phyloP scores from a whole-genome alignment of 2,888 invertebrate species.

The Chymomyza procnemis region DNA sequence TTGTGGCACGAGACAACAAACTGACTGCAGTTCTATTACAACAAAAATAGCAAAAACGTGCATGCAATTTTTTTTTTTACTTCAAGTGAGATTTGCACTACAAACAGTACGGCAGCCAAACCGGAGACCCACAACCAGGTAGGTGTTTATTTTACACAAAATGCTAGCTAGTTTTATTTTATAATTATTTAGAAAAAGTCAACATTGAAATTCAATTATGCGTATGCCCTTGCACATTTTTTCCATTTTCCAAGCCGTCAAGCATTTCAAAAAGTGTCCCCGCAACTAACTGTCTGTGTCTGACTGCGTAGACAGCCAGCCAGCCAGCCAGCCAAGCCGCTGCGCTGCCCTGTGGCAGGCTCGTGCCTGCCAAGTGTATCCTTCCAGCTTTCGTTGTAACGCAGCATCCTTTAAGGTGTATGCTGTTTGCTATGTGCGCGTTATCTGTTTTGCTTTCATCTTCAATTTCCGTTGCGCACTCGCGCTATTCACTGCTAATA shows the following conservation, averaged over 20 bases:
- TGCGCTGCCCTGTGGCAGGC: background rate
- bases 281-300: background rate
- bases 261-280: constrained; percentile 29
- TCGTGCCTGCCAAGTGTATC: background rate
- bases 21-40: background rate
- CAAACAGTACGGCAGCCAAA: constrained; percentile 17
- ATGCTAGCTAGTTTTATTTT: background rate
- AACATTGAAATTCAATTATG: constrained; percentile 51
- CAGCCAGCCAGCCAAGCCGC: too few species aligned
- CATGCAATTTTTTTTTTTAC: constrained; percentile 9
- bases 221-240: constrained; percentile 62
- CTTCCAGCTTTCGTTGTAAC: too few species aligned
- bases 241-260: constrained; percentile 56
- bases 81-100: background rate
- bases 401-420: constrained; percentile 57
- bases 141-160: background rate
- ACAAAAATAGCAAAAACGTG: background rate
- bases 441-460: constrained; percentile 64
- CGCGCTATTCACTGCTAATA: constrained; percentile 34
- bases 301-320: background rate
- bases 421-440: constrained; percentile 38
- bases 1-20: too few species aligned
- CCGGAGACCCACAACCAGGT: too few species aligned
- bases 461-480: constrained; percentile 65
- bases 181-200: constrained; percentile 6